Conservation (phyloP, 1,140 invertebrate genomes). For the Tribolium castaneum region DNA sequence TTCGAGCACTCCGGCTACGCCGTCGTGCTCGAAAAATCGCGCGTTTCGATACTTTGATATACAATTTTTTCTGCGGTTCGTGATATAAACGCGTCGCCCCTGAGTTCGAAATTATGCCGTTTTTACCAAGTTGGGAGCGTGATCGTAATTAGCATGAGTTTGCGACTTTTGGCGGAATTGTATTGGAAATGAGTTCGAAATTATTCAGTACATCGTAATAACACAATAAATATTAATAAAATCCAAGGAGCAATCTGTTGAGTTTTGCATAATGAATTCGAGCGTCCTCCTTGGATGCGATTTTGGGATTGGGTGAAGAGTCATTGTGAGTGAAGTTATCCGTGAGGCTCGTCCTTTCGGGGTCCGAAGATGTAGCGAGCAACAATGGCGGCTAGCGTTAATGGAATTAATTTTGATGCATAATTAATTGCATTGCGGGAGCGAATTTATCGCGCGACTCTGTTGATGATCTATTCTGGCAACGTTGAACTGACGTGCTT, state of each 20-base stretch:
- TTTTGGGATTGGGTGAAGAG: background rate
- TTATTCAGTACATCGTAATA: constrained; percentile 39
- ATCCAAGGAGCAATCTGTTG: constrained; percentile 21
- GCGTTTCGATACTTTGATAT: no score
- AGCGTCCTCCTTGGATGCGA: background rate
- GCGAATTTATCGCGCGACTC: constrained; percentile 39
- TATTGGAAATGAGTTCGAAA: background rate
- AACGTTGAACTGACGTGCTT: constrained; percentile 49
- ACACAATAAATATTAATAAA: constrained; percentile 42
- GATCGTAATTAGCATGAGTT: background rate
- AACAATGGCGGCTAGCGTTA: constrained; percentile 47
- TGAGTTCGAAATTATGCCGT: no score
- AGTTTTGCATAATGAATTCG: constrained; percentile 38
- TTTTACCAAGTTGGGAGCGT: no score
- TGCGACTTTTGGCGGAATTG: background rate
- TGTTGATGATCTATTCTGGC: constrained; percentile 51
- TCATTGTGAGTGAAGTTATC: constrained; percentile 8
- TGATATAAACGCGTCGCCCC: no score
- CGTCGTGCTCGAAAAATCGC: no score
- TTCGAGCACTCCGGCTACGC: no score
- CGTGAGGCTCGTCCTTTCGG: background rate
- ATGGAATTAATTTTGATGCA: constrained; percentile 53
- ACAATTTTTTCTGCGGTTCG: no score
- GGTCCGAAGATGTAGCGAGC: constrained; percentile 36
- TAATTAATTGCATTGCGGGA: constrained; percentile 47